Evolutionary conservation across 2,888 invertebrate genomes (phyloP).

Genomic region (Fragum sueziense): DNA sequence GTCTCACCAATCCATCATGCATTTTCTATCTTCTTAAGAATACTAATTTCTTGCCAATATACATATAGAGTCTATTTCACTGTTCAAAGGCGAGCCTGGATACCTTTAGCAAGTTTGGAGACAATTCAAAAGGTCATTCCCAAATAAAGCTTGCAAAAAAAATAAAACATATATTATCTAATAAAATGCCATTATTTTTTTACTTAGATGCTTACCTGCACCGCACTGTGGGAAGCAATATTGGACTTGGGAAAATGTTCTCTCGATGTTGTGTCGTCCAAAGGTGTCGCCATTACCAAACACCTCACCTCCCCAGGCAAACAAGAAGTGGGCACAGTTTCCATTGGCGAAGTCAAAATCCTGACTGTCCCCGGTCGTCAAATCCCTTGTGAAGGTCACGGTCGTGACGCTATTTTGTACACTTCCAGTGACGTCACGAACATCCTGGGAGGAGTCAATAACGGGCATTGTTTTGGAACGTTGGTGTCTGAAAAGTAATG

Average conservation of each 20-base stretch:
- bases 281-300: not conserved
- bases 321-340: slow-evolving; percentile 78
- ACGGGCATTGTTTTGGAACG: slow-evolving; percentile 27
- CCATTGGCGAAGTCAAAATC: slow-evolving; percentile 51
- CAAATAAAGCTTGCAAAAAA: no score
- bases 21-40: no score
- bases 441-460: slow-evolving; percentile 54
- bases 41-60: no score
- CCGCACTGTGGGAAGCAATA: slow-evolving; percentile 48
- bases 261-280: slow-evolving; percentile 32
- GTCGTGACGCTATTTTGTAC: slow-evolving; percentile 55
- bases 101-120: no score
- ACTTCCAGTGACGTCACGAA: slow-evolving; percentile 38
- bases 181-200: no score
- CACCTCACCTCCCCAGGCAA: slow-evolving; percentile 60
- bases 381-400: slow-evolving; percentile 59
- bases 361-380: slow-evolving; percentile 54
- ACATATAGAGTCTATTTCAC: no score
- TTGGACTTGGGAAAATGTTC: slow-evolving; percentile 20
- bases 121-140: no score
- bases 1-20: no score
- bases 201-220: slow-evolving; percentile 8
- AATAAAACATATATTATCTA: no score
- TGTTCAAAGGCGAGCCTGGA: no score
- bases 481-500: slow-evolving; percentile 23